These are phyloP conservation scores for Hirtodrosophila duncani DNA, from an alignment of 2,888 invertebrate species.

Conservation along the genomic window DNA sequence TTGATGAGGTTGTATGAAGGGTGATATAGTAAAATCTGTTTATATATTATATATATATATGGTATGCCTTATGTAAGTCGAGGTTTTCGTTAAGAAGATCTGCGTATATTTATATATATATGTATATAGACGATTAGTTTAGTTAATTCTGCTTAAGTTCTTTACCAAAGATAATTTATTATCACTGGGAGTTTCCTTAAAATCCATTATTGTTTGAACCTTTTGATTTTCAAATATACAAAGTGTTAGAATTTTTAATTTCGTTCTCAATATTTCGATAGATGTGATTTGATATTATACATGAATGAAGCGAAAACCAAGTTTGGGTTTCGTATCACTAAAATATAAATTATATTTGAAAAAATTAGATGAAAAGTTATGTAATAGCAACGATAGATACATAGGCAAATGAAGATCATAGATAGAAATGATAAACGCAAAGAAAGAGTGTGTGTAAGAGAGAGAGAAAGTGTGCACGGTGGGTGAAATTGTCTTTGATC, in stretches of 20 bases:
- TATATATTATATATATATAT: too few species aligned
- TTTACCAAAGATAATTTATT: slow-evolving; percentile 95
- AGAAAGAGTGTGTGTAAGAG: too few species aligned
- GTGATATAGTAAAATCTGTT: slow-evolving; percentile 16
- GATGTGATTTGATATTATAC: slow-evolving; percentile 17
- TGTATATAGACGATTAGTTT: slow-evolving; percentile 18
- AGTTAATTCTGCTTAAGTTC: slow-evolving; percentile 56
- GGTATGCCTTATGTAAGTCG: too few species aligned
- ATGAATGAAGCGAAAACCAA: slow-evolving; percentile 11
- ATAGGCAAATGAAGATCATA: too few species aligned
- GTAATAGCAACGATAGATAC: too few species aligned
- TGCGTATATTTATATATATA: slow-evolving; percentile 30
- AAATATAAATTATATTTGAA: too few species aligned
- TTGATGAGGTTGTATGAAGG: too few species aligned
- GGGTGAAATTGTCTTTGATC: too few species aligned
- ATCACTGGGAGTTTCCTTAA: slow-evolving; percentile 91
- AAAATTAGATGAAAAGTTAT: too few species aligned
- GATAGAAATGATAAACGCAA: too few species aligned
- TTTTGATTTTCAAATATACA: slow-evolving; percentile 76
- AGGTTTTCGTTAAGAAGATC: slow-evolving; percentile 26
- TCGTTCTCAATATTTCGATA: slow-evolving; percentile 48
- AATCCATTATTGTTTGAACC: slow-evolving; percentile 93
- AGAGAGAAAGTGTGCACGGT: too few species aligned
- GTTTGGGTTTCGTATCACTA: too few species aligned
- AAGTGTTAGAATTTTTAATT: slow-evolving; percentile 62